Evolutionary conservation across 1,140 invertebrate species (phyloP).

Genomic region (Drosophila suzukii): DNA sequence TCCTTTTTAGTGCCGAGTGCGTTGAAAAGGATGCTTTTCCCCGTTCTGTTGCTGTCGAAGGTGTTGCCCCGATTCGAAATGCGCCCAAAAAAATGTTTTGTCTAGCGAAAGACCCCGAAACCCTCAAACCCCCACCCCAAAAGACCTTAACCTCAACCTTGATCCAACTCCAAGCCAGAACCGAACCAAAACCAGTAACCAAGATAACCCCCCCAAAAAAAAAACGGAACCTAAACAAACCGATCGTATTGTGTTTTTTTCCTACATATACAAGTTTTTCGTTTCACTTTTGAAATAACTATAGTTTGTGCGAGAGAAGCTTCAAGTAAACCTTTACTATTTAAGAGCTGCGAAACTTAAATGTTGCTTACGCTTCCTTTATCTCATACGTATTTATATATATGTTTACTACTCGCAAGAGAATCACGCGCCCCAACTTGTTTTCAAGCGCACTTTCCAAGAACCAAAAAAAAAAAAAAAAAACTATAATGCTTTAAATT

Average conservation of each 20-base stretch:
- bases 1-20: conserved; percentile 68
- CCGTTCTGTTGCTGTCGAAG: conserved; percentile 60
- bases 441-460: conserved; percentile 36
- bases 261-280: conserved; percentile 28
- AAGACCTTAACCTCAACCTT: conserved; percentile 1
- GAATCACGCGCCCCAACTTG: conserved; percentile 40
- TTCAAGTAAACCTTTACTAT: conserved; percentile 45
- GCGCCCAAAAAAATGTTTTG: conserved; percentile 60
- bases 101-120: conserved; percentile 37
- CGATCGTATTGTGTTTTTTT: conserved; percentile 35
- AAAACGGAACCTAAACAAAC: conserved; percentile 31
- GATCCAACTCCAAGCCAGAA: conserved; percentile 24
- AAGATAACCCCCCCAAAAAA: conserved; percentile 9
- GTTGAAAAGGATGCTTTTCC: conserved; percentile 68
- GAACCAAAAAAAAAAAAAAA: conserved; percentile 17
- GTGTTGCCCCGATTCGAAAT: conserved; percentile 47
- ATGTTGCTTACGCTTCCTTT: conserved; percentile 49
- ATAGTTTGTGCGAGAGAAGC: conserved; percentile 36
- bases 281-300: conserved; percentile 31
- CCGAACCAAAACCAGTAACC: conserved; percentile 23
- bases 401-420: conserved; percentile 32
- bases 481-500: conserved; percentile 35
- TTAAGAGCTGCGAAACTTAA: conserved; percentile 47
- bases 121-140: neutral
- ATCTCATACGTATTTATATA: conserved; percentile 18